Percentiles rank a stretch among this genome's conserved stretches.
These are phyloP conservation scores for Halichondria panicea DNA, from an alignment of 37 sponge, comb jelly and placozoan species.

Conservation along the genomic window DNA sequence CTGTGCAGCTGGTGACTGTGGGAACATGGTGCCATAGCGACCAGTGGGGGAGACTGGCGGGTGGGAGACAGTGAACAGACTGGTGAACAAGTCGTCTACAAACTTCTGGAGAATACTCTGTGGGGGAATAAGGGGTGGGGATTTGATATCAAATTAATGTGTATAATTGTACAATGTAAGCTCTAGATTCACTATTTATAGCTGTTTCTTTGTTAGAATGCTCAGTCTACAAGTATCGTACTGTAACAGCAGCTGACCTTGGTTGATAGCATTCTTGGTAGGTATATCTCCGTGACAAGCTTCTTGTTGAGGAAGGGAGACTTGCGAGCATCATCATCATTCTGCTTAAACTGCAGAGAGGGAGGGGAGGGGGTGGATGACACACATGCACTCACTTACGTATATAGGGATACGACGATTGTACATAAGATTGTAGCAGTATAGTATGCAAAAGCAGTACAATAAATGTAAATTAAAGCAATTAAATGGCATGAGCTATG, in stretches of 20 bases:
- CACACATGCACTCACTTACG: too few relatives aligned
- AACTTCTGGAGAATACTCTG: conserved; percentile 89
- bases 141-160: too few relatives aligned
- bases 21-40: conserved; percentile 1
- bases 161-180: too few relatives aligned
- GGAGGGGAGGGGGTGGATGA: conserved; percentile 6
- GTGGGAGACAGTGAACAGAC: conserved; percentile 67
- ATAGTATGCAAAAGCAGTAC: too few relatives aligned
- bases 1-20: conserved; percentile 39
- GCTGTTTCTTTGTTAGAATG: too few relatives aligned
- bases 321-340: conserved; percentile 44
- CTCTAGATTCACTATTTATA: too few relatives aligned
- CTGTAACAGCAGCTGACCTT: conserved; percentile 88
- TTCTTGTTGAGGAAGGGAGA: conserved; percentile 75
- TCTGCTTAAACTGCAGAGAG: conserved; percentile 55
- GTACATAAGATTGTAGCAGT: too few relatives aligned
- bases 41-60: conserved; percentile 39
- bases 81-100: conserved; percentile 86
- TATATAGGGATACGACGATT: too few relatives aligned
- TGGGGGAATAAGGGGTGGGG: background rate
- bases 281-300: conserved; percentile 91
- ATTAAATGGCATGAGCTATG: too few relatives aligned
- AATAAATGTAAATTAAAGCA: too few relatives aligned
- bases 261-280: conserved; percentile 94
- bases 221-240: too few relatives aligned